phyloP scores from a whole-genome alignment of 1,140 invertebrate species.

The Protaetia brevitarsis region DNA sequence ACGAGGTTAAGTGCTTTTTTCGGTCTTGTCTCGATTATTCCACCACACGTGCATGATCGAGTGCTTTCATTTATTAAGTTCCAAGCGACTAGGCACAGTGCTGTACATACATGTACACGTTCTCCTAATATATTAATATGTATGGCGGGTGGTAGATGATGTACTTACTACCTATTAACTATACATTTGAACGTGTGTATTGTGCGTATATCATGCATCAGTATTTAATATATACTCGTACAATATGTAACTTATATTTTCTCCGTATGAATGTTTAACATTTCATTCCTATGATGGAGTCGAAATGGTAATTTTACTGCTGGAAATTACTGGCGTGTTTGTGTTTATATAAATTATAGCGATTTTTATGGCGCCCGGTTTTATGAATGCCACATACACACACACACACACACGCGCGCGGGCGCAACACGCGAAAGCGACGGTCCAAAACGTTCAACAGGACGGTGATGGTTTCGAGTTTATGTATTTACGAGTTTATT shows the following conservation, averaged over 20 bases:
- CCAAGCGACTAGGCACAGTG: neutral
- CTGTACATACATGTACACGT: neutral
- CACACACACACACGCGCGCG: neutral
- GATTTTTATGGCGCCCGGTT: slow-evolving; percentile 19
- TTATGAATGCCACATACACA: slow-evolving; percentile 2
- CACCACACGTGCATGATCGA: slow-evolving; percentile 24
- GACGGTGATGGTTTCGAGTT: slow-evolving; percentile 1
- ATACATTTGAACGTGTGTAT: too few relatives aligned
- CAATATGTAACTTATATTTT: neutral
- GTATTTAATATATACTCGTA: too few relatives aligned
- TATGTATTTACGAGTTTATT: slow-evolving; percentile 22
- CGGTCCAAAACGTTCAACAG: neutral
- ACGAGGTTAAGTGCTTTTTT: slow-evolving; percentile 28
- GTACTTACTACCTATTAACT: neutral
- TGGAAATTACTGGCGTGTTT: slow-evolving; percentile 9
- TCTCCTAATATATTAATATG: neutral
- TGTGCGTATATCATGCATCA: too few relatives aligned
- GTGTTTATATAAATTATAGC: slow-evolving; percentile 10
- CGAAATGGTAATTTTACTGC: slow-evolving; percentile 20
- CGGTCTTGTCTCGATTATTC: slow-evolving; percentile 18
- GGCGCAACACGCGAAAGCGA: neutral
- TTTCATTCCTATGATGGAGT: slow-evolving; percentile 4
- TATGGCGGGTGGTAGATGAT: neutral
- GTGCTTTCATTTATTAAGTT: neutral
- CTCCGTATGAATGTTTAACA: neutral